A percentile compares a stretch with the other conserved stretches of the same genome.
Evolutionary conservation across 2,888 invertebrate species (phyloP).

Genomic region (Byasa hedistus): DNA sequence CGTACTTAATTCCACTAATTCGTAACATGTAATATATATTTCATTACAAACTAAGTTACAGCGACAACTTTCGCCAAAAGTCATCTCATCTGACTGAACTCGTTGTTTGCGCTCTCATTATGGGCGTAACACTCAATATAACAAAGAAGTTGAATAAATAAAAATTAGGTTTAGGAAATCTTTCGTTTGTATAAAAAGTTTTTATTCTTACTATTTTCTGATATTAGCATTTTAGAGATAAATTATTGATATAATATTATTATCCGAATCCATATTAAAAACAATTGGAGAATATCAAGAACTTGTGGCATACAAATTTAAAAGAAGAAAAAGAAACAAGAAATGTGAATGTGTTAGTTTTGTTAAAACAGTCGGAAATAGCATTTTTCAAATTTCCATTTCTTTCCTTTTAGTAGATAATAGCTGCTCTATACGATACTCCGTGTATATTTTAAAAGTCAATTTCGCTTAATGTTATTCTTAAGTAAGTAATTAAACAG

Average conservation of each 20-base stretch:
- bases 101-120: constrained; percentile 11
- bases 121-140: constrained; percentile 15
- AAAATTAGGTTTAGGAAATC: constrained; percentile 1
- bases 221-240: neutral
- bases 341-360: neutral
- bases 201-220: neutral
- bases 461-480: neutral
- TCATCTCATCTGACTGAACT: neutral
- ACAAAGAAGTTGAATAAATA: constrained; percentile 21
- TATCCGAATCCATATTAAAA: too few species aligned
- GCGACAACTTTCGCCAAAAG: neutral
- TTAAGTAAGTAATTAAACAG: neutral
- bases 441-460: neutral
- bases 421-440: neutral
- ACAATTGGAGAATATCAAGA: too few species aligned
- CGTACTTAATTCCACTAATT: too few species aligned
- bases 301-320: too few species aligned
- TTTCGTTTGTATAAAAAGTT: neutral
- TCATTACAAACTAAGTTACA: neutral
- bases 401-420: constrained; percentile 10
- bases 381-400: constrained; percentile 18
- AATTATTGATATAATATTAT: too few species aligned
- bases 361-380: constrained; percentile 18
- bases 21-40: too few species aligned
- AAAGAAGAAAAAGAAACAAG: neutral